These are phyloP conservation scores for Ectemnius lituratus DNA, from an alignment of 2,888 invertebrate species.

Conservation along the genomic window DNA sequence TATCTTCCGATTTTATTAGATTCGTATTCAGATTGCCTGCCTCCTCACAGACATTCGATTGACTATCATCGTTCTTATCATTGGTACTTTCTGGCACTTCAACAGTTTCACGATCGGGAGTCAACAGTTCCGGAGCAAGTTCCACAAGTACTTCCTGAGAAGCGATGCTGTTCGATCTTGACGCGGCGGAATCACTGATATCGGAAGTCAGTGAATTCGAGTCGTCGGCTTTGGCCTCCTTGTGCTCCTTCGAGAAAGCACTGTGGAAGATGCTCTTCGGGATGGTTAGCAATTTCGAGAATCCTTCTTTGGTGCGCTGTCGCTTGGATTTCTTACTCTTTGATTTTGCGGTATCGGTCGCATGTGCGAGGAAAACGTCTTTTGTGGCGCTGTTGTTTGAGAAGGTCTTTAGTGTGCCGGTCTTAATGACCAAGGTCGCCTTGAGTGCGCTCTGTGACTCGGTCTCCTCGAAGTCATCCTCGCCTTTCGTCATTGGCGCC, in stretches of 20 bases:
- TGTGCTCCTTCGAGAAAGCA: conserved; percentile 70
- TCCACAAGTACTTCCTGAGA: conserved; percentile 51
- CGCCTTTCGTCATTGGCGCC: conserved; percentile 69
- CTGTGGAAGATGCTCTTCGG: conserved; percentile 72
- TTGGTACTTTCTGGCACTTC: conserved; percentile 4
- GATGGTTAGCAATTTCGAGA: conserved; percentile 71
- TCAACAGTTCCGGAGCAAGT: conserved; percentile 29
- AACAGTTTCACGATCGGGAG: conserved; percentile 14
- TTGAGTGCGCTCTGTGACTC: conserved; percentile 74
- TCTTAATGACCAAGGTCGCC: conserved; percentile 79
- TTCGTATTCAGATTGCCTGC: too few relatives aligned
- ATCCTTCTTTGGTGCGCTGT: conserved; percentile 65
- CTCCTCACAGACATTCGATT: too few relatives aligned
- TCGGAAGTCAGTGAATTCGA: conserved; percentile 42
- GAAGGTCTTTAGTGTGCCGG: conserved; percentile 74
- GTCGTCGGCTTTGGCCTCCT: conserved; percentile 50
- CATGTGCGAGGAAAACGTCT: conserved; percentile 63
- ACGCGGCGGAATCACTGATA: conserved; percentile 44
- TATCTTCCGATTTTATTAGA: neutral
- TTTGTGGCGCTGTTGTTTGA: conserved; percentile 61
- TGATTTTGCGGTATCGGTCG: conserved; percentile 46
- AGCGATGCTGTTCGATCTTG: conserved; percentile 66
- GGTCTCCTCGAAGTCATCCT: conserved; percentile 50
- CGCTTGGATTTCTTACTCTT: conserved; percentile 57
- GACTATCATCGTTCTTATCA: conserved; percentile 15